These are phyloP conservation scores for Miltochrista miniata DNA, from an alignment of 2,888 invertebrate species.

Conservation along the genomic window DNA sequence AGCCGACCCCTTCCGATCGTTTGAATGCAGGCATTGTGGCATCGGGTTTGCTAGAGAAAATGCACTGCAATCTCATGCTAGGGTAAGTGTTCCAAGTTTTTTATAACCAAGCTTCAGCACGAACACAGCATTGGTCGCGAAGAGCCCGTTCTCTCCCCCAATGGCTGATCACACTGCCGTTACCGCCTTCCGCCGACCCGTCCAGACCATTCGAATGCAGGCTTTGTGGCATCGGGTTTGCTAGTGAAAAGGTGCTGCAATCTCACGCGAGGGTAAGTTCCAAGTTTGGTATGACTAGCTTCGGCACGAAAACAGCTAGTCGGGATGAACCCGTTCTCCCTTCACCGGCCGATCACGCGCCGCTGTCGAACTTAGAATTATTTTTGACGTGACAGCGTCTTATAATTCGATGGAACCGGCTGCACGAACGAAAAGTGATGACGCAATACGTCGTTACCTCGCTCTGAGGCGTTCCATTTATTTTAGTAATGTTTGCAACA, in stretches of 20 bases:
- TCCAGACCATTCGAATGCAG: constrained; percentile 91
- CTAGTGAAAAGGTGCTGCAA: constrained; percentile 91
- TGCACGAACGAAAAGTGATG: no score
- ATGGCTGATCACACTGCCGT: constrained; percentile 59
- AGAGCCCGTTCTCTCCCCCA: constrained; percentile 49
- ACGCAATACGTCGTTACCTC: no score
- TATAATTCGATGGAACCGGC: no score
- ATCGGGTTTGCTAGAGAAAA: constrained; percentile 92
- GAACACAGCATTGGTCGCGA: constrained; percentile 79
- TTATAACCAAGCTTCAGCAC: neutral
- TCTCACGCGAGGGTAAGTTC: constrained; percentile 88
- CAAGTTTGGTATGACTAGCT: no score
- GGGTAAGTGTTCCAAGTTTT: constrained; percentile 66
- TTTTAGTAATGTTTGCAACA: no score
- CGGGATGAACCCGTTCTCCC: no score
- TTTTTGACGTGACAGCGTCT: no score
- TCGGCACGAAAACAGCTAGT: no score
- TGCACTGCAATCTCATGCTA: constrained; percentile 89
- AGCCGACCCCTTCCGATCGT: constrained; percentile 88
- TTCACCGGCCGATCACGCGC: no score
- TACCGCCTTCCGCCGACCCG: constrained; percentile 83
- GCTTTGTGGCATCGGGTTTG: constrained; percentile 87
- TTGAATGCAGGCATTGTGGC: constrained; percentile 87
- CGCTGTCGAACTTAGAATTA: no score
- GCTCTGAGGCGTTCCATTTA: no score